Conservation (phyloP, 2,888 invertebrate species). For the Bembecia ichneumoniformis region DNA sequence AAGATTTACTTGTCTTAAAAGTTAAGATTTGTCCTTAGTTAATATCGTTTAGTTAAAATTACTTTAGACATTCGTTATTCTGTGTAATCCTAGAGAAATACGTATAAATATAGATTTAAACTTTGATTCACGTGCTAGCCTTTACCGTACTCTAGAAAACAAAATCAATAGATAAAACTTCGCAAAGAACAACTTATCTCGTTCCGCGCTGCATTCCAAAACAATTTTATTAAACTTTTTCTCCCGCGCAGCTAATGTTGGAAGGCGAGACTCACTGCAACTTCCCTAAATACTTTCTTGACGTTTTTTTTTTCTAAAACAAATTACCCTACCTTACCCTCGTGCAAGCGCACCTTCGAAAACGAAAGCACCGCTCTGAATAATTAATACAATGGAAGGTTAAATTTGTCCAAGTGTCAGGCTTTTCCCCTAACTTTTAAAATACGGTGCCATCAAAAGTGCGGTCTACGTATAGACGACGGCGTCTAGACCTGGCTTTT, state of each 20-base stretch:
- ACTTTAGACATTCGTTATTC: too few species aligned
- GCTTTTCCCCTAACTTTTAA: conserved; percentile 65
- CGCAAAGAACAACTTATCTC: conserved; percentile 44
- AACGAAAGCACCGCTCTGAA: conserved; percentile 63
- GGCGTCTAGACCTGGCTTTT: conserved; percentile 58
- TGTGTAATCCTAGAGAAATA: too few species aligned
- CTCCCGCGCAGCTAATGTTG: conserved; percentile 40
- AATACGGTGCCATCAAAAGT: conserved; percentile 67
- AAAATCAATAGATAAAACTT: conserved; percentile 14
- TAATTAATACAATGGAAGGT: conserved; percentile 72
- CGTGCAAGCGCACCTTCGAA: conserved; percentile 61
- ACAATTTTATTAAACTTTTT: conserved; percentile 64
- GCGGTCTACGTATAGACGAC: conserved; percentile 43
- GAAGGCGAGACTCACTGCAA: conserved; percentile 38
- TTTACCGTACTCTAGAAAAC: not conserved
- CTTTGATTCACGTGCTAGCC: not conserved
- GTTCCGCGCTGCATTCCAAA: conserved; percentile 58
- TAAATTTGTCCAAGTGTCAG: conserved; percentile 70
- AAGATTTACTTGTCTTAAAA: too few species aligned
- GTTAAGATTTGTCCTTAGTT: too few species aligned
- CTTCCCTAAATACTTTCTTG: conserved; percentile 55
- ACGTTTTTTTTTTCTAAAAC: conserved; percentile 32
- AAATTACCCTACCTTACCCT: conserved; percentile 65
- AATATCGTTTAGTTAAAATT: too few species aligned
- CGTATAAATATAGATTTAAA: not conserved